Percentiles rank a stretch among this genome's conserved stretches.
Evolutionary conservation across 2,888 invertebrate genomes (phyloP).

Genomic region (Cephus spinipes): DNA sequence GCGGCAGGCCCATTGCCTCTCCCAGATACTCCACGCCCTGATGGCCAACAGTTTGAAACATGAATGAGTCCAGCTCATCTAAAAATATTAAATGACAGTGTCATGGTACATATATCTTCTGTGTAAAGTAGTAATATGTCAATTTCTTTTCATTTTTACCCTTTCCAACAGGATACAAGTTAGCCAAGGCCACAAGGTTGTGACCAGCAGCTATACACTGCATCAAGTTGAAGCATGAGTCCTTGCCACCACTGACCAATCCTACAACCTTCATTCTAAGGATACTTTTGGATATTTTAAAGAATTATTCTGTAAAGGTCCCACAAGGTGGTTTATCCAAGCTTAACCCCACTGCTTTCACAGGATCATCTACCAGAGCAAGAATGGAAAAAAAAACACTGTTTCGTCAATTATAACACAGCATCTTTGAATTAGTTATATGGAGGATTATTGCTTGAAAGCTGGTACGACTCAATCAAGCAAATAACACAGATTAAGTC

Average conservation of each 20-base stretch:
- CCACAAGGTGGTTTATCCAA: conserved; percentile 37
- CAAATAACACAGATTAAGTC: neutral
- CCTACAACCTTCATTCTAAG: conserved; percentile 86
- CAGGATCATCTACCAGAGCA: conserved; percentile 53
- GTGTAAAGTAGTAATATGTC: neutral
- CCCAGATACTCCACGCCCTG: conserved; percentile 93
- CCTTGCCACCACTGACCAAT: conserved; percentile 97
- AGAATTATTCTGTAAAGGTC: conserved; percentile 33
- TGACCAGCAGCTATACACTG: conserved; percentile 97
- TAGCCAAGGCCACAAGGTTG: conserved; percentile 94
- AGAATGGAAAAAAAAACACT: conserved; percentile 15
- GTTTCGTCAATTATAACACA: neutral
- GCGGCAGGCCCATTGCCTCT: conserved; percentile 92
- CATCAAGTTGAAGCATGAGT: conserved; percentile 99
- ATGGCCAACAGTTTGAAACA: conserved; percentile 99
- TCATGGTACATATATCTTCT: neutral
- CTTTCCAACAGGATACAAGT: conserved; percentile 88
- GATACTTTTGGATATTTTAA: conserved; percentile 7
- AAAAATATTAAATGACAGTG: conserved; percentile 41
- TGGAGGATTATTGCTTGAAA: neutral
- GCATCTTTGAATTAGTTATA: neutral
- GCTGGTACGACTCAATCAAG: neutral
- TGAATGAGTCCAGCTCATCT: conserved; percentile 96
- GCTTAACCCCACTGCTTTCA: conserved; percentile 41
- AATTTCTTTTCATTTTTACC: conserved; percentile 68